Evolutionary conservation across 2,797 vertebrate genomes (phyloP).

Genomic region (Dipus sagitta): DNA sequence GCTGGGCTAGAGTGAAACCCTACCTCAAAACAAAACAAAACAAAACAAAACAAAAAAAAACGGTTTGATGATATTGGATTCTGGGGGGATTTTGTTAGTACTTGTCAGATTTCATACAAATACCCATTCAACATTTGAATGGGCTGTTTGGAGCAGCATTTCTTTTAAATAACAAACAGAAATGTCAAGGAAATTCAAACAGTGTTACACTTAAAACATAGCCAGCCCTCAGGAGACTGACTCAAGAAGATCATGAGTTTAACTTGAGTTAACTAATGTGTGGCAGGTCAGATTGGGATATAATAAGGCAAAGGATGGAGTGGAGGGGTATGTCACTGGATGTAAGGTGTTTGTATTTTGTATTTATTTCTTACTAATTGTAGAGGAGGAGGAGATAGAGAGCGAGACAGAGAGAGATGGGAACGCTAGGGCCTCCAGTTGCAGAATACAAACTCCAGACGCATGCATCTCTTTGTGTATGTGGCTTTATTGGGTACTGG

Average conservation of each 20-base stretch:
- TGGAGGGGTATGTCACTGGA: not conserved
- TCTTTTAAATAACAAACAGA: conserved; percentile 62
- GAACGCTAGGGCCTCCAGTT: too few relatives aligned
- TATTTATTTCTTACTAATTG: too few relatives aligned
- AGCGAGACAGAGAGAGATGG: too few relatives aligned
- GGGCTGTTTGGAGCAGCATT: conserved; percentile 47
- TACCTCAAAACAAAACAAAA: conserved; percentile 14
- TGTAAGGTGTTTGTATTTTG: not conserved
- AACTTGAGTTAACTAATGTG: not conserved
- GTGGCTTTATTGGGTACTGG: too few relatives aligned
- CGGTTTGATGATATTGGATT: conserved; percentile 50
- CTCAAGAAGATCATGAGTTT: not conserved
- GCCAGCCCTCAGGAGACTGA: not conserved
- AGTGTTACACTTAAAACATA: conserved; percentile 53
- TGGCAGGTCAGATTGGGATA: not conserved
- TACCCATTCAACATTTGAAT: conserved; percentile 50
- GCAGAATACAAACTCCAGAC: too few relatives aligned
- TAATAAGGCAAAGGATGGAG: not conserved
- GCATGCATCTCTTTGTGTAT: too few relatives aligned
- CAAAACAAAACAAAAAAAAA: conserved; percentile 60
- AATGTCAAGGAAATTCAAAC: conserved; percentile 53
- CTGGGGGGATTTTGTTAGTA: conserved; percentile 49
- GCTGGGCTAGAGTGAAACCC: too few relatives aligned
- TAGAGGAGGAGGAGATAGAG: too few relatives aligned
- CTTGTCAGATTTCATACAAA: conserved; percentile 56